phyloP scores from a whole-genome alignment of 2,113 vertebrate species.

The Cheilinus undulatus region DNA sequence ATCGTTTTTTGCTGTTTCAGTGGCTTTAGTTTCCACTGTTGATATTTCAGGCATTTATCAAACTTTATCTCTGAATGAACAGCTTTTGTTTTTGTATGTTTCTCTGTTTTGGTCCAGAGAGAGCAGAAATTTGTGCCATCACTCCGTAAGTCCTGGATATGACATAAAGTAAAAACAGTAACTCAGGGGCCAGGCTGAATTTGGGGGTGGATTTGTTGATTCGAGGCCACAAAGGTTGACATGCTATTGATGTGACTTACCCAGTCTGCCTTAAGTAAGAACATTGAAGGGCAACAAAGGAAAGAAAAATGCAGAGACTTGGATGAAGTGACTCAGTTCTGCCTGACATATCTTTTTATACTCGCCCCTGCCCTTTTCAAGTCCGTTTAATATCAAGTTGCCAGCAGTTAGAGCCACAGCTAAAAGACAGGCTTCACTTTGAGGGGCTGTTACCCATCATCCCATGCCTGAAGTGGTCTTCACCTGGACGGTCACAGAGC shows the following conservation, averaged over 20 bases:
- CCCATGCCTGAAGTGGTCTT: conserved; percentile 1
- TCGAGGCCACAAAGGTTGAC: conserved; percentile 30
- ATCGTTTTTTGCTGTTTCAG: too few relatives aligned
- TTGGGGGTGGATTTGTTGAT: not conserved
- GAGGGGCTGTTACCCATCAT: conserved; percentile 23
- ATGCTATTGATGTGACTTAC: conserved; percentile 59
- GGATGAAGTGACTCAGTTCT: conserved; percentile 66
- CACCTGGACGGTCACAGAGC: conserved; percentile 20
- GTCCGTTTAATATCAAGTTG: conserved; percentile 66
- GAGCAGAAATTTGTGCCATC: not conserved
- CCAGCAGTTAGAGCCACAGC: conserved; percentile 23
- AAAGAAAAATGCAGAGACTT: conserved; percentile 40
- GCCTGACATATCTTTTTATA: conserved; percentile 59
- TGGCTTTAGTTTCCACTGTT: too few relatives aligned
- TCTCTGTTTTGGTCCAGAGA: not conserved
- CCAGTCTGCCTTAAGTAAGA: conserved; percentile 34
- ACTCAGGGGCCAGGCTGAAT: not conserved
- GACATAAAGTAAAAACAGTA: conserved; percentile 1
- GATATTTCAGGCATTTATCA: not conserved
- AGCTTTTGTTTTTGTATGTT: not conserved
- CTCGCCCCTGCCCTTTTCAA: conserved; percentile 75
- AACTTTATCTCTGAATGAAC: not conserved
- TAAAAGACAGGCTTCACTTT: conserved; percentile 48
- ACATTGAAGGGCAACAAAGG: conserved; percentile 46
- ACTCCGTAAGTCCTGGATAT: not conserved